Evolutionary conservation across 1,140 invertebrate species (phyloP).

Genomic region (Papilio xuthus): DNA sequence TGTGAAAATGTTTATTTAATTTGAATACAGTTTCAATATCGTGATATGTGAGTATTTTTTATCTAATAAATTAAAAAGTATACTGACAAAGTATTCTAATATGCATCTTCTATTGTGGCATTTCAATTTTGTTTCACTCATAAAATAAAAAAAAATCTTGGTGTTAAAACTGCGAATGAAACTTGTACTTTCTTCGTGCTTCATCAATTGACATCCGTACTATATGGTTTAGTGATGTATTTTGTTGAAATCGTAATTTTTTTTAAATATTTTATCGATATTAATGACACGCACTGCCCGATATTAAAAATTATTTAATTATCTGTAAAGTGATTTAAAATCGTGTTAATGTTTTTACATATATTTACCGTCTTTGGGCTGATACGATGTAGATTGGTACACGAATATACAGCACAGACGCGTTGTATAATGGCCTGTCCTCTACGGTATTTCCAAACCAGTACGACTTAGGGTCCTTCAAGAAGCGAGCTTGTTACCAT

Average conservation of each 20-base stretch:
- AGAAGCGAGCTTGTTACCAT: too few relatives aligned
- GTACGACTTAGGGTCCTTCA: too few relatives aligned
- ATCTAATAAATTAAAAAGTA: neutral
- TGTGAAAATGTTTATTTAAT: conserved; percentile 15
- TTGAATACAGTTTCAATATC: conserved; percentile 7
- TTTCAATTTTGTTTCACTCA: too few relatives aligned
- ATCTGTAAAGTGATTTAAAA: neutral
- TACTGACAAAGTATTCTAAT: neutral
- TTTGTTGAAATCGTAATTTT: conserved; percentile 69
- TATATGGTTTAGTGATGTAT: conserved; percentile 58
- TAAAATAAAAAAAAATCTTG: too few relatives aligned
- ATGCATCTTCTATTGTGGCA: too few relatives aligned
- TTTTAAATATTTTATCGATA: conserved; percentile 51
- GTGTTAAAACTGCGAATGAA: neutral
- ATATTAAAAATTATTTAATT: conserved; percentile 22
- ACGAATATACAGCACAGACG: too few relatives aligned
- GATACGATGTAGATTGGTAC: neutral
- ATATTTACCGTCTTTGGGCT: too few relatives aligned
- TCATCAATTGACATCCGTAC: too few relatives aligned
- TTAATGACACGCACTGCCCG: conserved; percentile 25
- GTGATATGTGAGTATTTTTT: neutral
- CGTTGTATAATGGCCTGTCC: too few relatives aligned
- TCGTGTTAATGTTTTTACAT: neutral
- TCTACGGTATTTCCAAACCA: too few relatives aligned
- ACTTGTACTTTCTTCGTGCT: conserved; percentile 28